Percentiles rank a stretch among this genome's conserved stretches.
These are phyloP conservation scores for Hoplodrina ambigua DNA, from an alignment of 2,888 invertebrate genomes.

Conservation along the genomic window DNA sequence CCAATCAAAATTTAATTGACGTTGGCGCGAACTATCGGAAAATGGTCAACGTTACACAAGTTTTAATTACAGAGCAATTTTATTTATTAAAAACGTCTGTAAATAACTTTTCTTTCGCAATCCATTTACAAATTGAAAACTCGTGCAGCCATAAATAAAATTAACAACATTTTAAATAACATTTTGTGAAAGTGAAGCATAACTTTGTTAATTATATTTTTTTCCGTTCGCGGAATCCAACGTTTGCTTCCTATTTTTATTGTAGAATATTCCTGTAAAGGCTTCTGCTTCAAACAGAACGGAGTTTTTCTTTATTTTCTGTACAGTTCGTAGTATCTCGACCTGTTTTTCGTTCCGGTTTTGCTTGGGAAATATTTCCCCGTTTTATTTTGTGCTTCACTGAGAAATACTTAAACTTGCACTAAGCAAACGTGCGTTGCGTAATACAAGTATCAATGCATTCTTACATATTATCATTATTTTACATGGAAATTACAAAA, in stretches of 20 bases:
- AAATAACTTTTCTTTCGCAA: constrained; percentile 1
- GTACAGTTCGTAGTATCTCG: neutral
- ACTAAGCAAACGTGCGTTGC: neutral
- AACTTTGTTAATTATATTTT: constrained; percentile 10
- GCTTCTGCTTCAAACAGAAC: neutral
- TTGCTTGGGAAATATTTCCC: neutral
- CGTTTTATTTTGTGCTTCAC: constrained; percentile 1
- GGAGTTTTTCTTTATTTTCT: neutral
- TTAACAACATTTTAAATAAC: constrained; percentile 8
- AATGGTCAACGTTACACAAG: constrained; percentile 21
- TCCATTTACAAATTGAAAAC: constrained; percentile 1
- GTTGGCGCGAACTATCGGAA: constrained; percentile 3
- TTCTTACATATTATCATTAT: too few relatives aligned
- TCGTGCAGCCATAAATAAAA: neutral
- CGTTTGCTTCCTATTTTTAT: neutral
- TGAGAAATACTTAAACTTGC: neutral
- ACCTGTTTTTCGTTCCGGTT: constrained; percentile 4
- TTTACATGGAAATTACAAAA: too few relatives aligned
- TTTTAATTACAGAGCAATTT: constrained; percentile 32
- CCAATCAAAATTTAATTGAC: constrained; percentile 12
- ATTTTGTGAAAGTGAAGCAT: constrained; percentile 1
- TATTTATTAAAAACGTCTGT: neutral
- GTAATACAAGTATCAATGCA: neutral
- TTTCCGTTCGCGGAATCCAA: constrained; percentile 6
- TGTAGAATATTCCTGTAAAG: constrained; percentile 3